phyloP scores from a whole-genome alignment of 2,797 vertebrate species.

The Holocentrus rufus region DNA sequence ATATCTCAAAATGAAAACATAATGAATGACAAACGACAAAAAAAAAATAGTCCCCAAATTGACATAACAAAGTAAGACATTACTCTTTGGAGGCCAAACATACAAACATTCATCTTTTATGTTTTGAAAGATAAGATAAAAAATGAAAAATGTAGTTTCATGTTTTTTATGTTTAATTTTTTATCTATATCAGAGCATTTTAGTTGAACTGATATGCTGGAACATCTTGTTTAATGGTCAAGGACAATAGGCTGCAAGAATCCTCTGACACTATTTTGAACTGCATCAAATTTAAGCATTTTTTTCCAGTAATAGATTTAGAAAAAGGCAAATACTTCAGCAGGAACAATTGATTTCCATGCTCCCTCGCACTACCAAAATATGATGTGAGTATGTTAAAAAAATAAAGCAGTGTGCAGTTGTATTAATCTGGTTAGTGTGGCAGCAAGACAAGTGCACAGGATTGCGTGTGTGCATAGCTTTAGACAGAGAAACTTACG shows the following conservation, averaged over 20 bases:
- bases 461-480: background rate
- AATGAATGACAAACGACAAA: background rate
- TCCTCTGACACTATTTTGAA: background rate
- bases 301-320: background rate
- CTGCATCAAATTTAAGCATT: background rate
- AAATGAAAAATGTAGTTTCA: too few species aligned
- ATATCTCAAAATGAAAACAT: background rate
- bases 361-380: constrained; percentile 3
- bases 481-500: constrained; percentile 83
- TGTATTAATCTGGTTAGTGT: constrained; percentile 67
- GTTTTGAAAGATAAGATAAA: too few species aligned
- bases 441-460: constrained; percentile 50
- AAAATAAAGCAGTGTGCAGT: background rate
- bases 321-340: background rate
- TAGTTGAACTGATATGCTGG: too few species aligned
- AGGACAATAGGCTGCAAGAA: too few species aligned
- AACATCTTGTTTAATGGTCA: too few species aligned
- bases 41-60: background rate
- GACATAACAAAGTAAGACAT: background rate
- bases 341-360: background rate
- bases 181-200: too few species aligned
- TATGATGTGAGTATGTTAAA: constrained; percentile 39
- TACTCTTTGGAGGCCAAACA: too few species aligned
- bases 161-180: too few species aligned
- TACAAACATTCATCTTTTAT: too few species aligned